phyloP scores from a whole-genome alignment of 2,888 invertebrate species.

The Netelia inedita region DNA sequence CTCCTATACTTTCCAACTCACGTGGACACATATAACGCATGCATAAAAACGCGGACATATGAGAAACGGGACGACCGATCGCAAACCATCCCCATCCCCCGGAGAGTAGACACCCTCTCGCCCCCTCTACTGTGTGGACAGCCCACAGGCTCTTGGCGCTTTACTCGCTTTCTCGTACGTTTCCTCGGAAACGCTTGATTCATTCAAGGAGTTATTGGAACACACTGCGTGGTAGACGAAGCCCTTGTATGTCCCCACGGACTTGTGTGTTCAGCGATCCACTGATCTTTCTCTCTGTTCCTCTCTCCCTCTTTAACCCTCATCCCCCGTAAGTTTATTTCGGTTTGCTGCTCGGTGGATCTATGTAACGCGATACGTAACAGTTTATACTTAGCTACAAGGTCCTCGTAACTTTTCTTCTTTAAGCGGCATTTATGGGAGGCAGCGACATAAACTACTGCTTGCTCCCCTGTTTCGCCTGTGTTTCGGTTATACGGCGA shows the following conservation, averaged over 20 bases:
- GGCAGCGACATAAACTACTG: slow-evolving; percentile 59
- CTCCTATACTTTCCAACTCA: not conserved
- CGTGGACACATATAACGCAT: not conserved
- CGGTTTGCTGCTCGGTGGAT: slow-evolving; percentile 28
- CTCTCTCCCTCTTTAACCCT: not conserved
- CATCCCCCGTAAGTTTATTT: slow-evolving; percentile 34
- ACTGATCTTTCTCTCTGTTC: not conserved
- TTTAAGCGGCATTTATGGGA: slow-evolving; percentile 64
- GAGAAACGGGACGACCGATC: slow-evolving; percentile 24
- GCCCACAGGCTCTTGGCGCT: slow-evolving; percentile 17
- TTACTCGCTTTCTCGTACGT: slow-evolving; percentile 25
- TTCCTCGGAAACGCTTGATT: slow-evolving; percentile 50
- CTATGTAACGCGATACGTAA: slow-evolving; percentile 53
- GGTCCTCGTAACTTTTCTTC: slow-evolving; percentile 63
- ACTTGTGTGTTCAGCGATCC: slow-evolving; percentile 5
- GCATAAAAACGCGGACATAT: slow-evolving; percentile 20
- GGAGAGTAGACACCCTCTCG: not conserved
- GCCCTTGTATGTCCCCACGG: slow-evolving; percentile 41
- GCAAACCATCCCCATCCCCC: slow-evolving; percentile 20
- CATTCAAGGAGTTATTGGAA: slow-evolving; percentile 61
- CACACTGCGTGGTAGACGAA: not conserved
- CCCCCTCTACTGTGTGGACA: not conserved
- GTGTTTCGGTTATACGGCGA: not conserved
- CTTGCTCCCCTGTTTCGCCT: not conserved
- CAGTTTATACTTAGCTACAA: slow-evolving; percentile 48